Base-by-base conservation (phyloP, 2,888 invertebrate genomes). In the Lamellibrachia columna region DNA sequence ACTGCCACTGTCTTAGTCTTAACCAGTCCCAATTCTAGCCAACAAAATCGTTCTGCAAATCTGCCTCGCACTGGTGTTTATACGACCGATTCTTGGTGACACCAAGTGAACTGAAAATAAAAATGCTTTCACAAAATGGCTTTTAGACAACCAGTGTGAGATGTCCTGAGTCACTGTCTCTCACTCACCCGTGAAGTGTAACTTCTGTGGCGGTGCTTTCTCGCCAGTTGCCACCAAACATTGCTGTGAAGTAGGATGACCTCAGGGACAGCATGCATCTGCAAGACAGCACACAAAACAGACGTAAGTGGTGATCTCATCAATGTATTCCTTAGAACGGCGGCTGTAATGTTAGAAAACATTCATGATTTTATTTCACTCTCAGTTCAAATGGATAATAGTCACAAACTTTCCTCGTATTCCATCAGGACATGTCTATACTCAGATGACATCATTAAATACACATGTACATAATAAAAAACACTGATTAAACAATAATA, bases 221-320 rank as follows among this genome's bases (percentile, higher is more conserved):
- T 53, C 98, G 97, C 97, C 98, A 98, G 93, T 98, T 98, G 1
- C 98, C 98, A 94, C 98, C 98, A 55, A 99, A 96, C 97, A 99
- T 95, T 52, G 95, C 98, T 9, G 98, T 98, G 96, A 99, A 99
- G 96, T 99, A 99, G 96, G 98, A 98, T 96, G 99, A 99, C 92
- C 99, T 96, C 22, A 98, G 98, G 92, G 98, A 98, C 93, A 99
- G 97, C 95, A 99, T 98, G 96, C 99, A 99, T 93, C 96, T 96
- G 75, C n/a, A 6, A 75, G 75, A 75, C 0, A 75, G 15, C 3
- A 15, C 15, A 75, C 75, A 40, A 40, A 75, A 75, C 22, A 22
- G n/a, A 22, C 15, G 75, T 75, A 75, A 75, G 22, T 75, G 22
- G 22, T 75, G 6, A 75, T 75, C n/a, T 75, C 75, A 75, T 75